Conservation (phyloP, 2,797 vertebrate species). For the Anas georgica region DNA sequence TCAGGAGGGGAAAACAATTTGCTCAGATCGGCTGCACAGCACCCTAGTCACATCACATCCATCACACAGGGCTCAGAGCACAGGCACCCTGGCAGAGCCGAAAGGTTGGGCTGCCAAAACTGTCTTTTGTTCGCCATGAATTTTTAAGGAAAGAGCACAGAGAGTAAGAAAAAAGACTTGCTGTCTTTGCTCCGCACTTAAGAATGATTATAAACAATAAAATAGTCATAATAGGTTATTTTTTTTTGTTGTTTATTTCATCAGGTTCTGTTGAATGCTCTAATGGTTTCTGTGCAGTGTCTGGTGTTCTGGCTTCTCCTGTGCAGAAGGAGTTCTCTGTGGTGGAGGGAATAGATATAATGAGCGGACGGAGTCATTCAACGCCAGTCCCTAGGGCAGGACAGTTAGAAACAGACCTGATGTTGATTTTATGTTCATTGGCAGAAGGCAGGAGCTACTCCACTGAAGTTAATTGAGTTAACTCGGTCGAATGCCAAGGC, state of each 20-base stretch:
- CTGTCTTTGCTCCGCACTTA: accelerated
- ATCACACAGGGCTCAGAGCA: not conserved
- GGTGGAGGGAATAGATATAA: not conserved
- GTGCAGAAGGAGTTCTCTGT: accelerated
- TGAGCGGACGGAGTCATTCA: not conserved
- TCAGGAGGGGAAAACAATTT: not conserved
- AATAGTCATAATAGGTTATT: not conserved
- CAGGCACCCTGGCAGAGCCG: not conserved
- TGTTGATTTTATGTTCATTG: not conserved
- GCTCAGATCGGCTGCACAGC: not conserved
- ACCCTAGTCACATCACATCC: too few relatives aligned
- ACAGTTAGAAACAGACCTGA: not conserved
- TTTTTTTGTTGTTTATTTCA: not conserved
- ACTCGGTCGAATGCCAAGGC: not conserved
- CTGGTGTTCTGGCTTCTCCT: not conserved
- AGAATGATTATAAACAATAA: not conserved
- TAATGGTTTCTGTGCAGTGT: not conserved
- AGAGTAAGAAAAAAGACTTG: not conserved
- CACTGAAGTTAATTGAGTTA: not conserved
- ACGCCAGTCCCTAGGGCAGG: not conserved
- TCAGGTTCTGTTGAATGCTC: not conserved
- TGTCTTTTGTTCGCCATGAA: not conserved
- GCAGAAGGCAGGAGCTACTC: not conserved
- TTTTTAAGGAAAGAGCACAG: not conserved
- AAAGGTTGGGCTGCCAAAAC: accelerated